These are phyloP conservation scores for Pseudonaja textilis DNA, from an alignment of 2,113 vertebrate species.

Conservation along the genomic window DNA sequence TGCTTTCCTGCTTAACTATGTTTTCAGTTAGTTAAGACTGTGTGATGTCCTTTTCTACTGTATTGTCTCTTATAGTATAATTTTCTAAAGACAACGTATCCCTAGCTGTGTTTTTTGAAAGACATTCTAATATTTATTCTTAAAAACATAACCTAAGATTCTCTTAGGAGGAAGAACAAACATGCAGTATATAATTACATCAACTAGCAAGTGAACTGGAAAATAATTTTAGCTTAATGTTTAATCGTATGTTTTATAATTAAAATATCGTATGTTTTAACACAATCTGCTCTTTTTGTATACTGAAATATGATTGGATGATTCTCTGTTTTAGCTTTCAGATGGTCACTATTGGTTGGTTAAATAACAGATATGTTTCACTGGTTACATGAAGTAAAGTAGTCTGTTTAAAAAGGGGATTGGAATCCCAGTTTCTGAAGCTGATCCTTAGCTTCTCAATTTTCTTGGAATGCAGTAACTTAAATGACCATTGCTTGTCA, in stretches of 20 bases:
- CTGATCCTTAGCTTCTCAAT: background rate
- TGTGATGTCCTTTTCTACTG: background rate
- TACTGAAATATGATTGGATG: slow-evolving; percentile 2
- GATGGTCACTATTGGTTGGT: background rate
- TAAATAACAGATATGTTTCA: background rate
- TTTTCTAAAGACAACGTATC: background rate
- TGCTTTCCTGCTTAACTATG: background rate
- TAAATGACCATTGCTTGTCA: slow-evolving; percentile 4
- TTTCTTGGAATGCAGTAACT: background rate
- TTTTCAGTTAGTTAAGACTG: background rate
- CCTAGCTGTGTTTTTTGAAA: background rate
- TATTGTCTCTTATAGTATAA: background rate
- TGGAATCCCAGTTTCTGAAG: slow-evolving; percentile 6
- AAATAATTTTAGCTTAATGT: background rate
- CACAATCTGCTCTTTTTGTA: background rate
- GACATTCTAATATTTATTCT: background rate
- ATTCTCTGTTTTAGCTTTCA: background rate
- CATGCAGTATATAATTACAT: background rate
- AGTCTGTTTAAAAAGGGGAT: background rate
- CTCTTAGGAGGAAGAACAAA: background rate
- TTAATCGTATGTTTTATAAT: background rate
- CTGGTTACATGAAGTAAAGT: background rate
- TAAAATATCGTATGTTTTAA: background rate
- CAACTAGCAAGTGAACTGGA: background rate
- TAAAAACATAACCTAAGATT: background rate